Conservation (phyloP, 53 echinoderm and acorn worm species). For the Stichopus horrens region DNA sequence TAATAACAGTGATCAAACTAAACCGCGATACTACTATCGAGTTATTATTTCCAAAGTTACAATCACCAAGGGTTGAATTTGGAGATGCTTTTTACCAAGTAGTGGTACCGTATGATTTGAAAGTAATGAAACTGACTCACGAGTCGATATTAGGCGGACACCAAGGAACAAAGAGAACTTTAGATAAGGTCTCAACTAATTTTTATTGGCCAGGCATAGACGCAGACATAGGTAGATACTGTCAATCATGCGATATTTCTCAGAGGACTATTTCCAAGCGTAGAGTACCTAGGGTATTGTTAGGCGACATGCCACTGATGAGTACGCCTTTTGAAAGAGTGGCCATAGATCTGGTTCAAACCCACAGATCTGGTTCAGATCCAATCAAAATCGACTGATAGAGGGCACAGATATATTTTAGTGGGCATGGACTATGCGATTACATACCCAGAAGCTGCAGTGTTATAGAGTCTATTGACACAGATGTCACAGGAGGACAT, state of each 20-base stretch:
- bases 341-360: neutral
- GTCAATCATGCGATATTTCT: neutral
- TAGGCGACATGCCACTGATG: neutral
- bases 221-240: neutral
- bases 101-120: neutral
- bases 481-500: constrained; percentile 45
- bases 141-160: neutral
- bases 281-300: neutral
- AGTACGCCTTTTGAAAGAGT: neutral
- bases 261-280: neutral
- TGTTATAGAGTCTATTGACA: no score
- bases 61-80: neutral
- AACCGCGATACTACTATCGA: no score
- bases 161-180: neutral
- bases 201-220: constrained; percentile 4
- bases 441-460: constrained; percentile 48
- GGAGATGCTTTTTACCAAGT: neutral
- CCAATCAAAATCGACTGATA: no score
- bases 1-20: no score
- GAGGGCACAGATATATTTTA: constrained; percentile 56
- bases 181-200: neutral
- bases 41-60: neutral
- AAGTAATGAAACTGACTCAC: neutral
- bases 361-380: no score
- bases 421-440: constrained; percentile 56